Evolutionary conservation across 2,888 invertebrate genomes (phyloP), one percentile per base, ranked within the genome.

Genomic region (Sminthurinus aureus): DNA sequence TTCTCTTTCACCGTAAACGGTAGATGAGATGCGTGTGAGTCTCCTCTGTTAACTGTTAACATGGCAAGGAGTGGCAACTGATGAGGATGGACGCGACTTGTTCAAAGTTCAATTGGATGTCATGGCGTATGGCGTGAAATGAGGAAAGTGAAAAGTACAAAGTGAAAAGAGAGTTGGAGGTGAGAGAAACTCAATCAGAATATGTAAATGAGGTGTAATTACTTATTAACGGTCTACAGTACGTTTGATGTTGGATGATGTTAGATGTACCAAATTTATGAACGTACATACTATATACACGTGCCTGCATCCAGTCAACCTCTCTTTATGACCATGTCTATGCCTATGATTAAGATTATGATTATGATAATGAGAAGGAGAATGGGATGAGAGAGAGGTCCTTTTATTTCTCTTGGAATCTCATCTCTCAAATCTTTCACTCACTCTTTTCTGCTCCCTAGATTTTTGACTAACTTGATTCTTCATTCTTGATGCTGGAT

Each of bases 181-280:
- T 24, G n/a, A 24, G 24, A 22, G 69, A 69, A 69, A 69, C 22
- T 69, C 69, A 69, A 69, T 69, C 69, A 69, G 18, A 69, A 69
- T 69, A 69, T 69, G 69, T 13, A 69, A 69, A 69, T 69, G 69
- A 69, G 69, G 24, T 1, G n/a, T 69, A 69, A 69, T 20, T 69
- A 20, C 20, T 69, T 22, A 69, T 69, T 69, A 69, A 12, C 18
- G 20, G 22, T 12, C 69, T n/a, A 12, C 69, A 69, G 1, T 38
- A 69, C 20, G n/a, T n/a, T n/a, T n/a, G n/a, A n/a, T n/a, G n/a
- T n/a, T 66, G n/a, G 66, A 66, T 66, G 8, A 1, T n/a, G 66
- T 66, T 38, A 38, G 38, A 6, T 38, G 38, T 38, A 38, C 38
- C 6, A 4, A 38, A 38, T 38, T 38, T 38, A 38, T 38, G n/a